Percentiles rank a stretch among this genome's conserved stretches.
Evolutionary conservation across 2,888 invertebrate genomes (phyloP).

Genomic region (Erebia epiphron): DNA sequence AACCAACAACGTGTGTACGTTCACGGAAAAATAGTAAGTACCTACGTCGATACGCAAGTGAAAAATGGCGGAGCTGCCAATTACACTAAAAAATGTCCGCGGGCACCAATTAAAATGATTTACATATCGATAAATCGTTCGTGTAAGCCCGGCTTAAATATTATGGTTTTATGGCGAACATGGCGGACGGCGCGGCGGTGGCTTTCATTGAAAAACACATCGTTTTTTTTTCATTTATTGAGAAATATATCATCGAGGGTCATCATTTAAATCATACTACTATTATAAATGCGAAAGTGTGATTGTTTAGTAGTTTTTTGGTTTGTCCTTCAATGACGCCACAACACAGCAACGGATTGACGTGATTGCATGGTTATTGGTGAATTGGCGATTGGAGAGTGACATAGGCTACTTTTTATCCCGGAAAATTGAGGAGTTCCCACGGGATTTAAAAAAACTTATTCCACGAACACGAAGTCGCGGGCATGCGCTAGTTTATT

Average conservation of each 20-base stretch:
- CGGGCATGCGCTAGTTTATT: too few relatives aligned
- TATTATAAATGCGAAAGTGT: too few relatives aligned
- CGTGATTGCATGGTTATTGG: too few relatives aligned
- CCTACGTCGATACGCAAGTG: slow-evolving; percentile 51
- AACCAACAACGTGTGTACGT: background rate
- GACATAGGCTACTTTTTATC: too few relatives aligned
- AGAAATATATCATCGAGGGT: background rate
- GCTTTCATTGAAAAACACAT: slow-evolving; percentile 21
- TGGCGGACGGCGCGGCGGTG: slow-evolving; percentile 41
- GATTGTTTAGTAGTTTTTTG: too few relatives aligned
- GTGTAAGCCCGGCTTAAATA: slow-evolving; percentile 55
- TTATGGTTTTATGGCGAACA: slow-evolving; percentile 48
- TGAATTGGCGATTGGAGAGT: too few relatives aligned
- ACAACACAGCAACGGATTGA: too few relatives aligned
- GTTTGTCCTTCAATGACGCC: too few relatives aligned
- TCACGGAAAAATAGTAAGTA: slow-evolving; percentile 8
- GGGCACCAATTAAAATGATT: slow-evolving; percentile 81
- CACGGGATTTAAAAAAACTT: too few relatives aligned
- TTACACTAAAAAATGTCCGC: slow-evolving; percentile 78
- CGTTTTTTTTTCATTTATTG: background rate
- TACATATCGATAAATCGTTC: slow-evolving; percentile 78
- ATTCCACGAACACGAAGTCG: too few relatives aligned
- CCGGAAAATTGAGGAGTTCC: too few relatives aligned
- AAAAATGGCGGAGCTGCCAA: slow-evolving; percentile 76
- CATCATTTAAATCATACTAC: background rate